phyloP scores from a whole-genome alignment of 1,140 invertebrate genomes.

The Micrasema minimum region DNA sequence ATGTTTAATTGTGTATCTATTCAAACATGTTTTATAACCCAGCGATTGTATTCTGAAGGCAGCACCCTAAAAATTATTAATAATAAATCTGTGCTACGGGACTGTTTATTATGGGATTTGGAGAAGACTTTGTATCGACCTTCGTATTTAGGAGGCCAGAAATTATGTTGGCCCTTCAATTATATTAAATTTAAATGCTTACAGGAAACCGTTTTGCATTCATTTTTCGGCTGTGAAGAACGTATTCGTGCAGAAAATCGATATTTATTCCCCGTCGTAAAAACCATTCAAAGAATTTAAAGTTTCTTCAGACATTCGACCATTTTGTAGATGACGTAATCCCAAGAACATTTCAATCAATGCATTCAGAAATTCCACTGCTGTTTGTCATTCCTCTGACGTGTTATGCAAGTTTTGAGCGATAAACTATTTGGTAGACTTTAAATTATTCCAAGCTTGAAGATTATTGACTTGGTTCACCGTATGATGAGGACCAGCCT shows the following conservation, averaged over 20 bases:
- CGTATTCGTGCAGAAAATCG: slow-evolving; percentile 32
- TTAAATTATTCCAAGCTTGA: background rate
- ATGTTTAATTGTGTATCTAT: too few species aligned
- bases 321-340: background rate
- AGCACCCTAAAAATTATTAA: too few species aligned
- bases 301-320: slow-evolving; percentile 6
- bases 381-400: slow-evolving; percentile 10
- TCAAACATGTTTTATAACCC: too few species aligned
- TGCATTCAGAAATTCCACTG: background rate
- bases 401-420: slow-evolving; percentile 1
- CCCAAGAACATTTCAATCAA: slow-evolving; percentile 18
- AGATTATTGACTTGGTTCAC: slow-evolving; percentile 13
- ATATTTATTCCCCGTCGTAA: slow-evolving; percentile 20
- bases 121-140: background rate
- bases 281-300: background rate
- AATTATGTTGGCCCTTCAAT: background rate
- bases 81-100: too few species aligned
- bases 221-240: slow-evolving; percentile 12
- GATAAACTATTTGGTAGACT: background rate
- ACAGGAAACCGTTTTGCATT: slow-evolving; percentile 12
- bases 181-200: background rate
- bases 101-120: too few species aligned
- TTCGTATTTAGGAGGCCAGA: too few species aligned
- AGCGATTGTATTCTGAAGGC: too few species aligned
- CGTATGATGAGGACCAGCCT: background rate